Conservation (phyloP, 2,888 invertebrate species). For the Luperina nickerlii region DNA sequence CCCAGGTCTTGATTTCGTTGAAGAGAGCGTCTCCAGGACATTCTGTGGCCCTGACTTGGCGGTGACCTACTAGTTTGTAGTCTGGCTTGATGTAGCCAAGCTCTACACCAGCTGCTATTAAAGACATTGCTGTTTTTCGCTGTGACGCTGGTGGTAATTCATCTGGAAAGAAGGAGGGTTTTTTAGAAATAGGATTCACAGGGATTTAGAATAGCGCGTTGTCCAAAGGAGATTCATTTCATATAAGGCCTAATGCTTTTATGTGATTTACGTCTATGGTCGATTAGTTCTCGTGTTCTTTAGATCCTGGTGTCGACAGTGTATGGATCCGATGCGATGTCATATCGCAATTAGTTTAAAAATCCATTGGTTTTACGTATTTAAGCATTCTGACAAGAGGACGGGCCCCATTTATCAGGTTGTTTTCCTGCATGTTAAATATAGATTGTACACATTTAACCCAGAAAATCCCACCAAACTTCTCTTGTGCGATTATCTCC, state of each 20-base stretch:
- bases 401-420: background rate
- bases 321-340: background rate
- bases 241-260: background rate
- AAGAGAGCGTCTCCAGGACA: slow-evolving; percentile 92
- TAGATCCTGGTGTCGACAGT: background rate
- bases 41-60: slow-evolving; percentile 87
- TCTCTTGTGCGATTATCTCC: background rate
- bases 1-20: slow-evolving; percentile 91
- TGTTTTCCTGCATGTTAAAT: background rate
- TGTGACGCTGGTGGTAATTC: slow-evolving; percentile 91
- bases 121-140: slow-evolving; percentile 88
- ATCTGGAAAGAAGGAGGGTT: slow-evolving; percentile 76
- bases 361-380: background rate
- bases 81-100: slow-evolving; percentile 90
- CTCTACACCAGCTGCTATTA: slow-evolving; percentile 91
- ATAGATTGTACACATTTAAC: background rate
- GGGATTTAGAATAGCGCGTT: background rate
- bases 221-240: background rate
- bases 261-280: background rate
- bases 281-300: background rate
- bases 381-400: too few species aligned
- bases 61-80: slow-evolving; percentile 67
- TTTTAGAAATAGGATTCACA: background rate
- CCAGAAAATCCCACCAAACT: background rate
- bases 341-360: background rate